Percentiles rank a stretch among this genome's conserved stretches.
These are phyloP conservation scores for Zaprionus vittiger DNA, from an alignment of 1,140 invertebrate genomes.

Conservation along the genomic window DNA sequence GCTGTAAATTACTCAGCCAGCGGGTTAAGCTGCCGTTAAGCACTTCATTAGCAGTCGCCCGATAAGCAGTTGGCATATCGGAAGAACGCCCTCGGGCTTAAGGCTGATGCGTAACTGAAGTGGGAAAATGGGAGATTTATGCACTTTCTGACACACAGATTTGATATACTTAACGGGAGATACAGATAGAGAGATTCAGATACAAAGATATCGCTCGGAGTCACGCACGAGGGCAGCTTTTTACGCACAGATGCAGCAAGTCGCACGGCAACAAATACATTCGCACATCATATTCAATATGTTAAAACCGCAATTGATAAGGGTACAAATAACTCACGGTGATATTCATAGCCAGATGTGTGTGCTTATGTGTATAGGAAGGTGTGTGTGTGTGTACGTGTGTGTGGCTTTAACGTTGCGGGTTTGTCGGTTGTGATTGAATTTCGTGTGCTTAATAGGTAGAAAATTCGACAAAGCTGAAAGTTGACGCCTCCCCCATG, in stretches of 20 bases:
- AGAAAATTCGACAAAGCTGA: slow-evolving; percentile 76
- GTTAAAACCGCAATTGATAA: slow-evolving; percentile 74
- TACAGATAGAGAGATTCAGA: neutral
- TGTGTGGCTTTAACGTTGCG: slow-evolving; percentile 28
- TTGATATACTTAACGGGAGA: slow-evolving; percentile 1
- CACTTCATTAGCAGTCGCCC: neutral
- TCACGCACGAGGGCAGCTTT: slow-evolving; percentile 55
- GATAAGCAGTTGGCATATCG: neutral
- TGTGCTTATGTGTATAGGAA: neutral
- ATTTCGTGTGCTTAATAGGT: slow-evolving; percentile 81
- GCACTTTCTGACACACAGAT: neutral
- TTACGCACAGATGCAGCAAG: slow-evolving; percentile 61
- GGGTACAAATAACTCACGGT: slow-evolving; percentile 59
- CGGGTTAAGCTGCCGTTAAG: slow-evolving; percentile 2
- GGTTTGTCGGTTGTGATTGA: slow-evolving; percentile 67
- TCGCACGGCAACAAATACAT: slow-evolving; percentile 59
- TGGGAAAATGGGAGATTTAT: neutral
- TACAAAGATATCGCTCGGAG: slow-evolving; percentile 15
- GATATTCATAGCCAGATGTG: neutral
- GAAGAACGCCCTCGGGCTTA: neutral
- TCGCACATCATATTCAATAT: slow-evolving; percentile 77
- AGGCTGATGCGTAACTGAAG: neutral
- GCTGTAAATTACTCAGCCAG: slow-evolving; percentile 1
- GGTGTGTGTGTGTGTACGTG: slow-evolving; percentile 5
- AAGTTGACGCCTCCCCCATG: slow-evolving; percentile 39